phyloP scores from a whole-genome alignment of 2,888 invertebrate species.

The Sarcophaga subvicina region DNA sequence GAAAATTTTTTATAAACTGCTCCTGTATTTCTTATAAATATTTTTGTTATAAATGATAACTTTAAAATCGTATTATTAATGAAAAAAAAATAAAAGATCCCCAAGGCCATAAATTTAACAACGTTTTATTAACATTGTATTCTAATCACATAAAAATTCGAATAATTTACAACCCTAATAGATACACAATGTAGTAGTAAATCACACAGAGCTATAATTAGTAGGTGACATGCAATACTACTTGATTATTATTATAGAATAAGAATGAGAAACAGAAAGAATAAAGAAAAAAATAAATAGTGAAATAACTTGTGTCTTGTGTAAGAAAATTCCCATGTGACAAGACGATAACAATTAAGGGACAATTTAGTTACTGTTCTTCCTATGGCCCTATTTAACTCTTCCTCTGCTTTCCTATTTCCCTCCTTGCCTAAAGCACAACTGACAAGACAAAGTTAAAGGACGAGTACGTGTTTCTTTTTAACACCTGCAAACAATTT shows the following conservation, averaged over 20 bases:
- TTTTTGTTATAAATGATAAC: too few species aligned
- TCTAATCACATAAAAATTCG: too few species aligned
- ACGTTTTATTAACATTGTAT: too few species aligned
- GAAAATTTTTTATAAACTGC: too few species aligned
- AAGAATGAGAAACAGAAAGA: background rate
- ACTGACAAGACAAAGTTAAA: slow-evolving; percentile 11
- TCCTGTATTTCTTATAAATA: too few species aligned
- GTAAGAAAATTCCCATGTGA: slow-evolving; percentile 59
- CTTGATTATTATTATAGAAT: too few species aligned
- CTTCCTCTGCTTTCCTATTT: too few species aligned
- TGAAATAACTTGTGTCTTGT: slow-evolving; percentile 28
- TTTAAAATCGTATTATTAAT: too few species aligned
- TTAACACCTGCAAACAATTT: slow-evolving; percentile 45
- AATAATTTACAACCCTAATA: too few species aligned
- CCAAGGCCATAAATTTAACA: too few species aligned
- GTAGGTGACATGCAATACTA: slow-evolving; percentile 54
- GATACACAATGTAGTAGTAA: slow-evolving; percentile 15
- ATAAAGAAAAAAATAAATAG: background rate
- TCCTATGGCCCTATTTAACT: background rate
- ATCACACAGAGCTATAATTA: slow-evolving; percentile 46
- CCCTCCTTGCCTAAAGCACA: background rate
- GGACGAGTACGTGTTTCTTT: slow-evolving; percentile 39
- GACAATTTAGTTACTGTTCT: slow-evolving; percentile 37
- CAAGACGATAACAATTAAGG: slow-evolving; percentile 39
- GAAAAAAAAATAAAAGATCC: too few species aligned